Evolutionary conservation across 2,113 vertebrate genomes (phyloP), one percentile per base, ranked within the genome.

Genomic region (Kobus ellipsiprymnus): DNA sequence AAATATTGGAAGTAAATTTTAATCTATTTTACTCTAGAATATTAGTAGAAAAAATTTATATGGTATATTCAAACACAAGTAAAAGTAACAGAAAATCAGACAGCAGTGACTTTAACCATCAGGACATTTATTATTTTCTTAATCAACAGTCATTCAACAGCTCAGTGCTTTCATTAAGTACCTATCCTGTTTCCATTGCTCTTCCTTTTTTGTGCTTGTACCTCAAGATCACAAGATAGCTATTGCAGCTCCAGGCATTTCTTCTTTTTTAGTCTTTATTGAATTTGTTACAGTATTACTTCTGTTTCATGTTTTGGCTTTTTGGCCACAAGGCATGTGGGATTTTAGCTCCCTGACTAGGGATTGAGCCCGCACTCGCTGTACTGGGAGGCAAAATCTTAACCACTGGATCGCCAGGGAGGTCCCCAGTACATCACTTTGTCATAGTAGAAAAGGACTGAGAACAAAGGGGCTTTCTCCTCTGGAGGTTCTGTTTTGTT

Each of bases 31-130:
- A 87, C 30, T 86, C 67, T 92, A 96, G 59, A 71, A 95, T 92
- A 97, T 48, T 89, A 62, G 88, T 57, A 77, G 40, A 36, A 90
- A 97, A 84, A 57, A 93, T 81, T 97, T 95, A 71, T 23, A 55
- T 44, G 29, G 12, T 83, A 6, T 81, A 92, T 71, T 91, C 15
- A 11, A 88, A 88, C 33, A 94, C 27, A 93, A 30, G 40, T 88
- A 64, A 94, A 95, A 91, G 33, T 94, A 86, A 89, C 44, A 90
- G 71, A 95, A 96, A 93, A 84, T 88, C 25, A 64, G 36, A 93
- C 25, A 94, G 89, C 10, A 77, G 50, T 88, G 27, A 87, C 17
- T 97, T 94, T 86, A 92, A 86, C 44, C 44, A 83, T 85, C 62
- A 87, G 46, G 55, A 54, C 57, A 81, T 77, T 96, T 89, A 90